Evolutionary conservation across 2,797 vertebrate species (phyloP).

Genomic region (Prunella strophiata): DNA sequence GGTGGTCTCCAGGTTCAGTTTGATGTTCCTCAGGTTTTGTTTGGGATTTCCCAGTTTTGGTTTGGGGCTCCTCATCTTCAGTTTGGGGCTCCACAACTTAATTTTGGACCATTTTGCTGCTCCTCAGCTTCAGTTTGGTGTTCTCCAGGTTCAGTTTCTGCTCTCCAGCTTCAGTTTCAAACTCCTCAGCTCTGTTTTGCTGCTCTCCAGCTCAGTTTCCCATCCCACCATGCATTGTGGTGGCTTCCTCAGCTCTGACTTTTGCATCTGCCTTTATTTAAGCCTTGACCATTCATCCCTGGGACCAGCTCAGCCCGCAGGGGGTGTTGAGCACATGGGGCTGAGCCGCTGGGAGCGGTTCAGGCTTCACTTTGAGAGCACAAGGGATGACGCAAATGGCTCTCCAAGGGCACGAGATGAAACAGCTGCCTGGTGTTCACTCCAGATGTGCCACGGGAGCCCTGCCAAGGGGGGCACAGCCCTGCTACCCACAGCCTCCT

Average conservation of each 20-base stretch:
- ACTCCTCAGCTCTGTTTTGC: background rate
- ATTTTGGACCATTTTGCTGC: too few relatives aligned
- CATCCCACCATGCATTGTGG: accelerated
- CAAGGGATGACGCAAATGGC: conserved; percentile 24
- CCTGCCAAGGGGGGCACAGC: accelerated
- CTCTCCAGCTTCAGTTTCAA: accelerated
- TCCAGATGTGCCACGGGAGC: background rate
- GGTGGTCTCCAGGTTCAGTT: background rate
- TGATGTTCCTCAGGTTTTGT: background rate
- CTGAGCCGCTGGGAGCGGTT: background rate
- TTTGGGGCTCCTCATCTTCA: background rate
- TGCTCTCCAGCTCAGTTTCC: background rate
- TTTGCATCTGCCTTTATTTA: conserved; percentile 21
- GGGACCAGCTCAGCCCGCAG: accelerated
- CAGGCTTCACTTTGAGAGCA: background rate
- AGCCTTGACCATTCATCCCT: background rate
- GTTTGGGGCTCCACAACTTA: too few relatives aligned
- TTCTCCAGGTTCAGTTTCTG: background rate
- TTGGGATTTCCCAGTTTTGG: background rate
- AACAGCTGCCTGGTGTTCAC: background rate
- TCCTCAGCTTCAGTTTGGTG: background rate
- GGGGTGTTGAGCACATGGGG: background rate
- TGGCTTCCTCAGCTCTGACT: background rate
- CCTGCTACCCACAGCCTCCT: accelerated
- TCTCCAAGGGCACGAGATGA: background rate